Conservation (phyloP, 1,140 invertebrate species). For the Tachypleus tridentatus region DNA sequence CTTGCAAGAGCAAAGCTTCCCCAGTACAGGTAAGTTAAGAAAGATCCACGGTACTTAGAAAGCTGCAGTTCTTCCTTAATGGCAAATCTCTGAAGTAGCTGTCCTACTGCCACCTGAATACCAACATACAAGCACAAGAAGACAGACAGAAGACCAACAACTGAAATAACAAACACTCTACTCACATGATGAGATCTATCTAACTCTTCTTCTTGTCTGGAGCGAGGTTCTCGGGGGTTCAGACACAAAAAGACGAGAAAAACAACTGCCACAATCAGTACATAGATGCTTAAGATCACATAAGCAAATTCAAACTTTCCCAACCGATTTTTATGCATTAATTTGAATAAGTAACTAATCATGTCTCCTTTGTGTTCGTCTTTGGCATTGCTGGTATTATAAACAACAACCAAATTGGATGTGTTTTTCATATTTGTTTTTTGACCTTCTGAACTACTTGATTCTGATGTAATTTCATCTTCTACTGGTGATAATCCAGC, state of each 20-base stretch:
- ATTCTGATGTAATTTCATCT: too few relatives aligned
- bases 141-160: slow-evolving; percentile 34
- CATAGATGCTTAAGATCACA: slow-evolving; percentile 34
- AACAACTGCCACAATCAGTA: slow-evolving; percentile 33
- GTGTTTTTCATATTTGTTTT: too few relatives aligned
- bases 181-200: slow-evolving; percentile 11
- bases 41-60: slow-evolving; percentile 30
- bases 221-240: slow-evolving; percentile 28
- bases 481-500: too few relatives aligned
- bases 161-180: slow-evolving; percentile 21
- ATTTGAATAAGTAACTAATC: background rate
- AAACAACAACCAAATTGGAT: too few relatives aligned
- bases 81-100: slow-evolving; percentile 35
- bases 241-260: slow-evolving; percentile 36
- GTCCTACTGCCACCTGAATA: slow-evolving; percentile 39
- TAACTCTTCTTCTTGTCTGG: slow-evolving; percentile 25
- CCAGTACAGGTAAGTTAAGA: slow-evolving; percentile 39
- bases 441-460: too few relatives aligned
- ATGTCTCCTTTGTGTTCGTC: background rate
- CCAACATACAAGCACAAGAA: slow-evolving; percentile 39
- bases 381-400: background rate
- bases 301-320: slow-evolving; percentile 32
- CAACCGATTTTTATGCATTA: slow-evolving; percentile 2
- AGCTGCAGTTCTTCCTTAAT: slow-evolving; percentile 28
- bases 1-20: slow-evolving; percentile 37